A percentile compares a stretch with the other conserved stretches of the same genome.
These are phyloP conservation scores for Phalera bucephala DNA, from an alignment of 2,888 invertebrate genomes.

Conservation along the genomic window DNA sequence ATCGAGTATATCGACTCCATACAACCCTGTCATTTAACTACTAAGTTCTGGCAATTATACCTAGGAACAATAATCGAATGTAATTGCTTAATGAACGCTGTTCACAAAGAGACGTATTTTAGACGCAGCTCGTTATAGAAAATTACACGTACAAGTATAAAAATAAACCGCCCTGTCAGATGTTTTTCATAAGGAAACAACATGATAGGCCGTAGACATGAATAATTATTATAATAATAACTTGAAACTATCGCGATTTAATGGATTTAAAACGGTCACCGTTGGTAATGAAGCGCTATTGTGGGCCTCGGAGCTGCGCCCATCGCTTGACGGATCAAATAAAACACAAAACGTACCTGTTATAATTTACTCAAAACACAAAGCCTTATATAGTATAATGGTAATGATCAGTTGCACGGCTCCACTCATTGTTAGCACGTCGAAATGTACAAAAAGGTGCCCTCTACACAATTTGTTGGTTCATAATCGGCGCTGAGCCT, in stretches of 20 bases:
- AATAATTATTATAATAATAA: conserved; percentile 49
- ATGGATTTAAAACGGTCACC: conserved; percentile 71
- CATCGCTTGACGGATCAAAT: conserved; percentile 61
- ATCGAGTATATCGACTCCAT: conserved; percentile 46
- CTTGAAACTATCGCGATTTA: conserved; percentile 52
- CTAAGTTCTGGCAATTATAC: conserved; percentile 53
- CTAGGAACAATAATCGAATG: conserved; percentile 56
- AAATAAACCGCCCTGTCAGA: conserved; percentile 48
- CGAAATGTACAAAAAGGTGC: conserved; percentile 70
- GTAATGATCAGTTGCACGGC: conserved; percentile 79
- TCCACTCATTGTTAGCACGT: conserved; percentile 77
- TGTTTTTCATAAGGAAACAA: conserved; percentile 41
- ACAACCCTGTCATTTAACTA: conserved; percentile 44
- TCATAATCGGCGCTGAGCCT: conserved; percentile 65
- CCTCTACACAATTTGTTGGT: conserved; percentile 74
- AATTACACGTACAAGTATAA: conserved; percentile 46
- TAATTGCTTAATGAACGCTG: conserved; percentile 70
- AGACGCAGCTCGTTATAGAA: conserved; percentile 44
- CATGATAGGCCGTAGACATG: conserved; percentile 29
- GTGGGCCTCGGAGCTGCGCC: conserved; percentile 47
- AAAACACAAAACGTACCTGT: conserved; percentile 72
- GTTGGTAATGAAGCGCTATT: conserved; percentile 74
- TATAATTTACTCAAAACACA: conserved; percentile 83
- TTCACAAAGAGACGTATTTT: conserved; percentile 53
- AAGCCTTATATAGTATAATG: conserved; percentile 79